phyloP scores from a whole-genome alignment of 2,888 invertebrate species.

The Helicoverpa assulta region DNA sequence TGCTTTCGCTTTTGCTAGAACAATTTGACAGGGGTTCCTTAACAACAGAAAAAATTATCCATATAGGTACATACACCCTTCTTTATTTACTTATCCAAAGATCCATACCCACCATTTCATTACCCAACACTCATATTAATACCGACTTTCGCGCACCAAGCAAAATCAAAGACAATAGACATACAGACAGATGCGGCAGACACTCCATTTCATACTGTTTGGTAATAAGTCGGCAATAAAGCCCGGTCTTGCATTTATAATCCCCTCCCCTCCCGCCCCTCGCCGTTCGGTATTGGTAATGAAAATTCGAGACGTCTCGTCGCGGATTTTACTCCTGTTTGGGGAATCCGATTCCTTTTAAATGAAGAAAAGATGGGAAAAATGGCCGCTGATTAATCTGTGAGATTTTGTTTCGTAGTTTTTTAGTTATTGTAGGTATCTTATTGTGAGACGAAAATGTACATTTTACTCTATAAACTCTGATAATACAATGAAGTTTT shows the following conservation, averaged over 20 bases:
- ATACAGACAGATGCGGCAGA: slow-evolving; percentile 46
- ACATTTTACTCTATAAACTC: too few relatives aligned
- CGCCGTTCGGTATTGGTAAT: slow-evolving; percentile 52
- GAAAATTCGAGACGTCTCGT: slow-evolving; percentile 76
- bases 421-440: neutral
- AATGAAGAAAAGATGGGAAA: slow-evolving; percentile 42
- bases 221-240: slow-evolving; percentile 64
- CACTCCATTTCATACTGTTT: slow-evolving; percentile 52
- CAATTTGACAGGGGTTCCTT: too few relatives aligned
- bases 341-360: slow-evolving; percentile 64
- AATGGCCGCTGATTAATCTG: slow-evolving; percentile 52
- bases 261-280: slow-evolving; percentile 53
- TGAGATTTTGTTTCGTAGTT: slow-evolving; percentile 23
- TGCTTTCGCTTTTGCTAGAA: too few relatives aligned
- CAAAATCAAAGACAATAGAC: slow-evolving; percentile 47
- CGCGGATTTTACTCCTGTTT: slow-evolving; percentile 74
- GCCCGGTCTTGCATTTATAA: slow-evolving; percentile 76
- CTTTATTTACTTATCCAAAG: neutral
- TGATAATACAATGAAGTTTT: neutral
- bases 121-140: slow-evolving; percentile 38
- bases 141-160: slow-evolving; percentile 20
- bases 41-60: too few relatives aligned
- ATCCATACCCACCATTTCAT: slow-evolving; percentile 18
- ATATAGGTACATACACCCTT: neutral
- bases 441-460: neutral